Conservation (phyloP, 1,140 invertebrate species). For the Gryon sp. region DNA sequence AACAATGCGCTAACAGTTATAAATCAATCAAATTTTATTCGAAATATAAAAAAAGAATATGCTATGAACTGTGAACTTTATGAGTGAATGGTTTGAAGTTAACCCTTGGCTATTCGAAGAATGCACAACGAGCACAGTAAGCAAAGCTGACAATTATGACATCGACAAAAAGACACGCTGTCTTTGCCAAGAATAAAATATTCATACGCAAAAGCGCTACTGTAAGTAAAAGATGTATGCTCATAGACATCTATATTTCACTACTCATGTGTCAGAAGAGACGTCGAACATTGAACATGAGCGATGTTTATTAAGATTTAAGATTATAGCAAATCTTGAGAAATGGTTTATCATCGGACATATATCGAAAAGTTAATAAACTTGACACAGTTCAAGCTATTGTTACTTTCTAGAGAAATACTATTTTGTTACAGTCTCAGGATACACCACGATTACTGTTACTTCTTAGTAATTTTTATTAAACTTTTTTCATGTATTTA, state of each 20-base stretch:
- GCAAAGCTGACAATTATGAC: constrained; percentile 72
- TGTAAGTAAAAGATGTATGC: constrained; percentile 19
- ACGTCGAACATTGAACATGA: constrained; percentile 63
- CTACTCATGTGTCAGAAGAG: constrained; percentile 63
- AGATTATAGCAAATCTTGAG: constrained; percentile 65
- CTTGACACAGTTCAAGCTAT: constrained; percentile 9
- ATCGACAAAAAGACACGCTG: constrained; percentile 64
- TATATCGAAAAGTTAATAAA: constrained; percentile 29
- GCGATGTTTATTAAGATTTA: constrained; percentile 76
- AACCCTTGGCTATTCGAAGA: constrained; percentile 62
- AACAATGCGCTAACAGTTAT: constrained; percentile 64
- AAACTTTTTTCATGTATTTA: no score
- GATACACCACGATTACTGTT: no score
- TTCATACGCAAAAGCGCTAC: constrained; percentile 24
- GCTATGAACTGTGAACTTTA: constrained; percentile 66
- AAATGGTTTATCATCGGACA: constrained; percentile 66
- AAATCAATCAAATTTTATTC: constrained; percentile 69
- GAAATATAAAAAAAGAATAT: constrained; percentile 41
- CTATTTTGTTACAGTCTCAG: no score
- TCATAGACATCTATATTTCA: constrained; percentile 53
- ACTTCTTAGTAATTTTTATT: no score
- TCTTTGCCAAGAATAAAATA: constrained; percentile 43
- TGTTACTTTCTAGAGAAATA: not conserved
- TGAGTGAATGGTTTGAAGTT: constrained; percentile 44
- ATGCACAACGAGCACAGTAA: constrained; percentile 66